phyloP scores from a whole-genome alignment of 2,113 vertebrate species.

The Macroglossus sobrinus region DNA sequence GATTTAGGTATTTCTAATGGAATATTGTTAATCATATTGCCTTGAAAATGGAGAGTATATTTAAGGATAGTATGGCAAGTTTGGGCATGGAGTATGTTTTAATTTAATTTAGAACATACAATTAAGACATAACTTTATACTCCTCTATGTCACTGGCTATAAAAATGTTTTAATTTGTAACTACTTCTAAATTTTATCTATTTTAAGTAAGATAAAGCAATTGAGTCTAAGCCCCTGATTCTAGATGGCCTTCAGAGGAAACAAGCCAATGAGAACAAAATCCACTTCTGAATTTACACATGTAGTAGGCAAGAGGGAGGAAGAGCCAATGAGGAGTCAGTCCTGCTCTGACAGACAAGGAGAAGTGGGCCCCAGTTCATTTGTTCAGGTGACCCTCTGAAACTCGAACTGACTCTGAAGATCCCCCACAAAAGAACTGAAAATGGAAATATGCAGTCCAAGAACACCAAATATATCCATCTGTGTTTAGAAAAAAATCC shows the following conservation, averaged over 20 bases:
- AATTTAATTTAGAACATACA: background rate
- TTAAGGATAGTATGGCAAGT: background rate
- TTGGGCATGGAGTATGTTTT: background rate
- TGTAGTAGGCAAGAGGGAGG: rapidly evolving
- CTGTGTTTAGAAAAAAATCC: background rate
- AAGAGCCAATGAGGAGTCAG: background rate
- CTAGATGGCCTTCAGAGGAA: background rate
- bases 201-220: background rate
- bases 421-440: background rate
- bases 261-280: background rate
- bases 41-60: background rate
- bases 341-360: background rate
- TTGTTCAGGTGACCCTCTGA: background rate
- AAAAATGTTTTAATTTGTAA: slow-evolving; percentile 11
- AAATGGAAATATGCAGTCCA: background rate
- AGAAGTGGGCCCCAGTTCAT: background rate
- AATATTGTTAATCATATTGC: background rate
- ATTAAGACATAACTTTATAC: background rate
- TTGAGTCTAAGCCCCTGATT: background rate
- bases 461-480: background rate
- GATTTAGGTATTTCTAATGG: background rate
- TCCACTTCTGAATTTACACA: background rate
- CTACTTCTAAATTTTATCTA: background rate
- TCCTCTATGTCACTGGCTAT: background rate
- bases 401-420: background rate